Conservation (phyloP, 2,113 vertebrate genomes). For the Alligator sinensis region DNA sequence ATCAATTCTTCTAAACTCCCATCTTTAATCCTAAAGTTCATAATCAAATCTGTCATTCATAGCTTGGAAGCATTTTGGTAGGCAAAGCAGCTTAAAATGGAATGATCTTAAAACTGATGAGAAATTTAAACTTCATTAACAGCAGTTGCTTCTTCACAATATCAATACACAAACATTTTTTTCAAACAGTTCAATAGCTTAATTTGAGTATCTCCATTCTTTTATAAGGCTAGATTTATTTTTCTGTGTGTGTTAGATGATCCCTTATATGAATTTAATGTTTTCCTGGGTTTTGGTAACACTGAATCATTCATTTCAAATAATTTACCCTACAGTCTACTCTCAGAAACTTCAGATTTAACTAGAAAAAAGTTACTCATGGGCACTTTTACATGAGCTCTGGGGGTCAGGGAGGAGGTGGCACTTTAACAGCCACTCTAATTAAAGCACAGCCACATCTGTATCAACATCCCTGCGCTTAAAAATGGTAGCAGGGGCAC, state of each 20-base stretch:
- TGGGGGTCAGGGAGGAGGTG: too few species aligned
- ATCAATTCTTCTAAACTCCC: slow-evolving; percentile 37
- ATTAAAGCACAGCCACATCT: too few species aligned
- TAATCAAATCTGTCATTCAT: slow-evolving; percentile 37
- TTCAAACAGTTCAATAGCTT: neutral
- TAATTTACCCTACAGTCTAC: neutral
- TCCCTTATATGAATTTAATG: neutral
- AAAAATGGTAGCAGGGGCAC: too few species aligned
- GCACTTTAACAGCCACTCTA: too few species aligned
- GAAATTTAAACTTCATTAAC: neutral
- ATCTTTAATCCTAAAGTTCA: neutral
- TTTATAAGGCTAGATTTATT: neutral
- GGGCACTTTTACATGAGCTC: too few species aligned
- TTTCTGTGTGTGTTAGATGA: too few species aligned
- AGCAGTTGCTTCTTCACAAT: neutral
- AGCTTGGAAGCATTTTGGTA: neutral
- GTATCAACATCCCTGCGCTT: too few species aligned
- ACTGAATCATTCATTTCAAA: neutral
- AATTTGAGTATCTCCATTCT: neutral
- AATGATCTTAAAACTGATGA: slow-evolving; percentile 1
- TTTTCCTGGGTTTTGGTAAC: neutral
- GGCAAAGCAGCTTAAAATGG: slow-evolving; percentile 18
- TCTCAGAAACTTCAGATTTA: slow-evolving; percentile 9
- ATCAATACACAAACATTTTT: neutral
- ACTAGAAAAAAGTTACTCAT: neutral